Evolutionary conservation across 1,140 invertebrate genomes (phyloP), one percentile per base, ranked within the genome.

Genomic region (Pseudobourletiella spinata): DNA sequence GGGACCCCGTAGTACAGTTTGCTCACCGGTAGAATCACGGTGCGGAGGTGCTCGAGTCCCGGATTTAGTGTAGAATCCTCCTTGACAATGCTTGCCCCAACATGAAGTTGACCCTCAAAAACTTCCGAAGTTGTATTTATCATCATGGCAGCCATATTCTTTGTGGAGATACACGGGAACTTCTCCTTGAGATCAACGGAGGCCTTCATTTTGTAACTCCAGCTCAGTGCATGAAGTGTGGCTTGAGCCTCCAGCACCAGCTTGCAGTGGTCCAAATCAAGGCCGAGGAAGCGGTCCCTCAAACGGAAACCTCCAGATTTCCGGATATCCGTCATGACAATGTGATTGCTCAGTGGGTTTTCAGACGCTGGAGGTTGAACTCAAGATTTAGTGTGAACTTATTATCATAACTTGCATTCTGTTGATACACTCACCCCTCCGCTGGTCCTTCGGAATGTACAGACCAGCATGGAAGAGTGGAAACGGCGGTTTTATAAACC

Each of bases 201-300:
- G 20, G 82, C 70, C 63, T 85, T 79, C 61, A 85, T 80, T 73
- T 78, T 84, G 66, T 82, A 82, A 0, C 84, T 85, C 61, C 85
- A 79, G 0, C 82, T 83, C 3, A 86, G 67, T 1, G 82, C 83
- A 73, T 88, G 86, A 67, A 83, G 86, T 68, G 79, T 79, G 0
- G 84, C 85, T 22, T 87, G 71, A 1, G 79, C 74, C 71, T 80
- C 76, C 42, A 86, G 72, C n/a, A 82, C 81, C 3, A 78, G 59
- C 44, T 76, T 68, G 8, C 73, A 72, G 51, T 81, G 77, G 1
- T 76, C 65, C 29, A 79, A 61, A 68, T 83, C 79, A 26, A 84
- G 69, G 4, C 81, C 80, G 8, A 68, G 35, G 29, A 78, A 69
- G 28, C 81, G 75, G 67, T 79, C 73, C 0, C 78, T 75, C 79